A percentile compares a stretch with the other conserved stretches of the same genome.
phyloP scores from a whole-genome alignment of 2,888 invertebrate species.

The Hydropsyche betteni region DNA sequence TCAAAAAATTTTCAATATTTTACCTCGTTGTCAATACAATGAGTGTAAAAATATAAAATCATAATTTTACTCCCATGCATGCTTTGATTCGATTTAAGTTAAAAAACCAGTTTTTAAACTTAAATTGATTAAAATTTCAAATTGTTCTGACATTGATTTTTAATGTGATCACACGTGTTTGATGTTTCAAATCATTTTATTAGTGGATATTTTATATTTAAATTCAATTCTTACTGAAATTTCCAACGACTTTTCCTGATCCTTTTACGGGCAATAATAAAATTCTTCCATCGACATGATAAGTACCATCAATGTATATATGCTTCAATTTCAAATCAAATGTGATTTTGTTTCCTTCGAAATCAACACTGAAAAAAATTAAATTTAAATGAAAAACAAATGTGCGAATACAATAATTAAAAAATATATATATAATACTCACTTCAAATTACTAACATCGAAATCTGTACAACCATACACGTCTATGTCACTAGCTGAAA shows the following conservation, averaged over 20 bases:
- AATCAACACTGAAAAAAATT: slow-evolving; percentile 44
- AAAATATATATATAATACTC: slow-evolving; percentile 54
- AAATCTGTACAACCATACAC: slow-evolving; percentile 66
- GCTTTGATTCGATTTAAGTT: too few species aligned
- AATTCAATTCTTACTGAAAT: slow-evolving; percentile 61
- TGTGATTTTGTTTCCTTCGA: slow-evolving; percentile 48
- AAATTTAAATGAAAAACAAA: neutral
- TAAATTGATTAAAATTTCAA: too few species aligned
- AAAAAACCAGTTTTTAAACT: too few species aligned
- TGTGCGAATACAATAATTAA: neutral
- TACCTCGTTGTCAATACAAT: too few species aligned
- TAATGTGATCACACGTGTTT: too few species aligned
- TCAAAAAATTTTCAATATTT: too few species aligned
- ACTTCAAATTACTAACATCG: slow-evolving; percentile 62
- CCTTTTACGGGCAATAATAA: slow-evolving; percentile 65
- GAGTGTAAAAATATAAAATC: too few species aligned
- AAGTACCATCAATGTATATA: slow-evolving; percentile 63
- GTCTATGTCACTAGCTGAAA: slow-evolving; percentile 60
- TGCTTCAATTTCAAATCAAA: slow-evolving; percentile 63
- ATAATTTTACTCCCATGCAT: too few species aligned
- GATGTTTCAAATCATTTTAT: too few species aligned
- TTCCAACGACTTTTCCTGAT: slow-evolving; percentile 64
- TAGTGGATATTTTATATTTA: too few species aligned
- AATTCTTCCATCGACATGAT: slow-evolving; percentile 65
- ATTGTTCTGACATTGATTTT: too few species aligned